Evolutionary conservation across 92 coral and sea anemone species (phyloP).

Genomic region (Heliopora coerulea): DNA sequence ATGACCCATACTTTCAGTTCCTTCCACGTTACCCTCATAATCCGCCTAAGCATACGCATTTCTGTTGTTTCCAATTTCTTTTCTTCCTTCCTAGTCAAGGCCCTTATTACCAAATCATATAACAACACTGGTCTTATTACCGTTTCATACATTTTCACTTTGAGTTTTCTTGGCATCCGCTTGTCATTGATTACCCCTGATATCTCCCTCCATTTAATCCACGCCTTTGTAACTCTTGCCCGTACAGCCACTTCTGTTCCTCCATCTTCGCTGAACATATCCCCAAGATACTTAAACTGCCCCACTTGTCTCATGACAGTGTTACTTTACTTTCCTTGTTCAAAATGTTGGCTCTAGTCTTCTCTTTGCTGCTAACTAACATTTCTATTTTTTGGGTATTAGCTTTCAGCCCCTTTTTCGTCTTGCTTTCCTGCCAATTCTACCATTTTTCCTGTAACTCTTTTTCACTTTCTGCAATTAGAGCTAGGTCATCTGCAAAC

Average conservation of each 20-base stretch:
- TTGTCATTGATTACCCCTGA: slow-evolving; percentile 18
- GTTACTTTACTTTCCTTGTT: too few species aligned
- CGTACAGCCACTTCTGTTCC: too few species aligned
- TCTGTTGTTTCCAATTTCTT: neutral
- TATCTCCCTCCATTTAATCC: neutral
- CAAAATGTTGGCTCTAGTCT: neutral
- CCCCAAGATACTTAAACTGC: slow-evolving; percentile 13
- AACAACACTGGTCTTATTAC: slow-evolving; percentile 12
- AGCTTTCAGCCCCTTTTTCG: slow-evolving; percentile 5
- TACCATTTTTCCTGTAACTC: neutral
- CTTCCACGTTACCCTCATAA: neutral
- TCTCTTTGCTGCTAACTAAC: slow-evolving; percentile 14
- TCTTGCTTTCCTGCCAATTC: neutral
- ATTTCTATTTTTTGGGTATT: neutral
- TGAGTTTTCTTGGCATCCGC: slow-evolving; percentile 11
- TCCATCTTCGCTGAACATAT: too few species aligned
- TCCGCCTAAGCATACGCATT: slow-evolving; percentile 26
- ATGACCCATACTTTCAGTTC: slow-evolving; percentile 16
- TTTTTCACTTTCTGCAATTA: slow-evolving; percentile 4
- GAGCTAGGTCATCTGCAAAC: slow-evolving; percentile 13
- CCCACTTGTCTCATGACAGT: neutral
- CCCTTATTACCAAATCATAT: neutral
- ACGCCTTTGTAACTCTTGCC: slow-evolving; percentile 10
- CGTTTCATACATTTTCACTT: neutral
- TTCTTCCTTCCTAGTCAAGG: neutral